Evolutionary conservation across 1,140 invertebrate genomes (phyloP), one percentile per base, ranked within the genome.

Genomic region (Aphis gossypii): DNA sequence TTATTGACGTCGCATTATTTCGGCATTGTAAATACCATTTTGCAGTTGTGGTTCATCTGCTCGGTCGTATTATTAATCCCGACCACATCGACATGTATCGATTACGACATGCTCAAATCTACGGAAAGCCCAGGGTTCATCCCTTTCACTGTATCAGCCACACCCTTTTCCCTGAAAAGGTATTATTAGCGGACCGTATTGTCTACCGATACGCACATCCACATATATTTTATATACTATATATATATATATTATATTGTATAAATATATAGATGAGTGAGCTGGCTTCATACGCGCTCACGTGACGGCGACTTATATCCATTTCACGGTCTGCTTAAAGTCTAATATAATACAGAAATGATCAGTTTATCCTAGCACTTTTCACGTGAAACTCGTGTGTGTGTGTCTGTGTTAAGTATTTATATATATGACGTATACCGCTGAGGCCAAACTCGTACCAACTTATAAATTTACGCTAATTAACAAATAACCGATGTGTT

Each of bases 51-150:
- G 91, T 92, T 38, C 91, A 83, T 84, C 48, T 48, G 91, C 46
- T 92, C 82, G n/a, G 91, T 25, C 18, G 18, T 44, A 41, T 35
- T 60, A 84, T 93, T 83, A 93, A 93, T 84, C 76, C 68, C 48
- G 82, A 68, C 54, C 89, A 18, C 9, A 93, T 93, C 91, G 91
- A 93, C 91, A 35, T 44, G 46, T 93, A 93, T 93, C 91, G 91
- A 56, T 93, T 84, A 54, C 76, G 91, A 93, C 91, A 23, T 84
- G 91, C 35, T 51, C 82, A 93, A 54, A 93, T 84, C 91, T 48
- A 93, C 76, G 91, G 91, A 93, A 93, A 93, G 76, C 82, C 68
- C 25, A 1, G 30, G 90, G 56, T 44, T 92, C 54, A 56, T 90
- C 51, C 89, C 89, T 90, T 90, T 60, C 54, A 60, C 54, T 44